These are phyloP conservation scores for Rhinoderma darwinii DNA, from an alignment of 2,113 vertebrate species.

Conservation along the genomic window DNA sequence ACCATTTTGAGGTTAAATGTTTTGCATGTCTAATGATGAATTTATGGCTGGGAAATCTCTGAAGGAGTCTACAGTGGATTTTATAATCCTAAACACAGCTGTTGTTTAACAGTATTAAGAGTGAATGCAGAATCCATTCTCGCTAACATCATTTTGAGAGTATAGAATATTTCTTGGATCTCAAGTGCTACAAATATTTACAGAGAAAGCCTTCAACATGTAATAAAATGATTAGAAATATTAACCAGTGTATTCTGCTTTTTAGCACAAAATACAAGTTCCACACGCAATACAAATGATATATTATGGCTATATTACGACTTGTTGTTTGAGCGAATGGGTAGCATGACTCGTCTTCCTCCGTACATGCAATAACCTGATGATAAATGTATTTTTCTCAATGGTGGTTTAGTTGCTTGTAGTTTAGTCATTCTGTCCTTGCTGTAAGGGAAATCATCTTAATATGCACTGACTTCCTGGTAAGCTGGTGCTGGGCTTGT, in stretches of 20 bases:
- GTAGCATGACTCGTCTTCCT: too few species aligned
- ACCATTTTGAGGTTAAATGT: constrained; percentile 62
- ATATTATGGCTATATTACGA: not conserved
- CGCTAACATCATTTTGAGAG: not conserved
- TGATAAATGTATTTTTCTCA: too few species aligned
- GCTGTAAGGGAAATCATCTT: too few species aligned
- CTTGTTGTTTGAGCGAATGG: too few species aligned
- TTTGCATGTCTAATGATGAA: constrained; percentile 64
- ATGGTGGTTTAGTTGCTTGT: too few species aligned
- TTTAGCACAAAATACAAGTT: not conserved
- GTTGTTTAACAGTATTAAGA: constrained; percentile 65
- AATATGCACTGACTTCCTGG: too few species aligned
- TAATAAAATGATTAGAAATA: not conserved
- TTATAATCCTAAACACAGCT: constrained; percentile 64
- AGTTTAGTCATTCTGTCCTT: too few species aligned
- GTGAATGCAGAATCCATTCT: constrained; percentile 51
- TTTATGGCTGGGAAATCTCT: constrained; percentile 64
- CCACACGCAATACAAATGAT: not conserved
- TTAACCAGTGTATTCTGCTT: not conserved
- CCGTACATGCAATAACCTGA: too few species aligned
- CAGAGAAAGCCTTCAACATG: not conserved
- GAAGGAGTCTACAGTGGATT: constrained; percentile 63
- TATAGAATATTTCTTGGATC: not conserved
- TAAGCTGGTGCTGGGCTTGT: too few species aligned
- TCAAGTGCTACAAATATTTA: constrained; percentile 20